Percentiles rank a stretch among this genome's conserved stretches.
These are phyloP conservation scores for Zaprionus nigranus DNA, from an alignment of 1,140 invertebrate genomes.

Conservation along the genomic window DNA sequence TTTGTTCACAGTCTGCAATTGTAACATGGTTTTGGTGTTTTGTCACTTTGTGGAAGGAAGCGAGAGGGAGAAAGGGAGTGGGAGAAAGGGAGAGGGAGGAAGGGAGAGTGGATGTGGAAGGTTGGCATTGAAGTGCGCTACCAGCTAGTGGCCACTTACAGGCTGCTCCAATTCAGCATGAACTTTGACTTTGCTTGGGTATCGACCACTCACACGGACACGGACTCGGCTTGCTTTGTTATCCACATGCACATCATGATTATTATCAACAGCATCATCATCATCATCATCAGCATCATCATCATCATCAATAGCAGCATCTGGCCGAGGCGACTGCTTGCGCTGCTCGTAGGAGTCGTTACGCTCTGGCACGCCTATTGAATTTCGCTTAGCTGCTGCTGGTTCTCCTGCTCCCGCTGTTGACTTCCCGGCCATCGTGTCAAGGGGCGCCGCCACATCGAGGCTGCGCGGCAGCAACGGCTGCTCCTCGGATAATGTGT, in stretches of 20 bases:
- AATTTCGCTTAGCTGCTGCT: slow-evolving; percentile 63
- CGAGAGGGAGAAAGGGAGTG: background rate
- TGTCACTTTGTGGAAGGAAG: background rate
- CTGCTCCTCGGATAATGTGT: slow-evolving; percentile 63
- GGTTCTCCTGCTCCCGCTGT: background rate
- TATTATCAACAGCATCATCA: background rate
- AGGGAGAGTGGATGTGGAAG: background rate
- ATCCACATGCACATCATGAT: slow-evolving; percentile 29
- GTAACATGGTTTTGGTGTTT: slow-evolving; percentile 29
- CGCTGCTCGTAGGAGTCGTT: slow-evolving; percentile 45
- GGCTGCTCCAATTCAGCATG: slow-evolving; percentile 6
- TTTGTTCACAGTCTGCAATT: slow-evolving; percentile 48
- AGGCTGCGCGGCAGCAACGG: slow-evolving; percentile 66
- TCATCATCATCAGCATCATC: slow-evolving; percentile 23
- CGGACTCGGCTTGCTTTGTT: background rate
- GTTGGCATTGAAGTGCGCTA: background rate
- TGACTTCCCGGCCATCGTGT: background rate
- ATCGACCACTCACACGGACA: background rate
- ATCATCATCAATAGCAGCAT: background rate
- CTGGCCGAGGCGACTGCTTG: background rate
- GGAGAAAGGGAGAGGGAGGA: too few relatives aligned
- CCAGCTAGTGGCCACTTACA: slow-evolving; percentile 29
- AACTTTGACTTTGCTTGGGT: slow-evolving; percentile 28
- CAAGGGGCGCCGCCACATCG: slow-evolving; percentile 47
- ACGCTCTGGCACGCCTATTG: slow-evolving; percentile 66